phyloP scores from a whole-genome alignment of 2,888 invertebrate species.

The Hartigia nigra region DNA sequence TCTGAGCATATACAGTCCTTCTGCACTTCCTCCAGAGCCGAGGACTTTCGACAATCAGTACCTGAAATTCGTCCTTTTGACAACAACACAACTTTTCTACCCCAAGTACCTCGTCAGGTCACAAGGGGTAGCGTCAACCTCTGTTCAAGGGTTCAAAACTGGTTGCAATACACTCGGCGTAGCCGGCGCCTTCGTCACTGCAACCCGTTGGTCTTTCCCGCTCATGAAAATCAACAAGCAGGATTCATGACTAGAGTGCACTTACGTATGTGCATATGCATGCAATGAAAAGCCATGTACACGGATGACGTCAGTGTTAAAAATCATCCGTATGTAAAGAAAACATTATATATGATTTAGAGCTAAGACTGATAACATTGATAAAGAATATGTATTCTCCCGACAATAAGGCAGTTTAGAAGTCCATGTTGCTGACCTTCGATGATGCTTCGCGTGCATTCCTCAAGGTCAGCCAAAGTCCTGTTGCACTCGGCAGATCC shows the following conservation, averaged over 20 bases:
- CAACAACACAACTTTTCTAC: background rate
- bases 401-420: background rate
- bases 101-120: background rate
- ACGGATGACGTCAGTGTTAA: background rate
- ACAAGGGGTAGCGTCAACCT: background rate
- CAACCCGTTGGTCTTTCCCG: background rate
- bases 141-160: background rate
- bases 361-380: background rate
- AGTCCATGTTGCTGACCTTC: conserved; percentile 38
- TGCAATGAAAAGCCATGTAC: background rate
- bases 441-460: conserved; percentile 48
- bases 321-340: background rate
- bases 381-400: background rate
- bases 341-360: background rate
- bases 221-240: background rate
- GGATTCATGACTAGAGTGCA: background rate
- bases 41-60: background rate
- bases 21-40: conserved; percentile 10
- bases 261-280: background rate
- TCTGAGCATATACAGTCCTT: conserved; percentile 54
- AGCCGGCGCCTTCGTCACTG: background rate
- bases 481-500: conserved; percentile 43
- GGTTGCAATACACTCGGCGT: background rate
- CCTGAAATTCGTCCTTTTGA: background rate
- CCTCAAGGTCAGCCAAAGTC: conserved; percentile 43